Percentiles rank a stretch among this genome's conserved stretches.
Evolutionary conservation across 2,888 invertebrate species (phyloP).

Genomic region (Sarcophaga variegata): DNA sequence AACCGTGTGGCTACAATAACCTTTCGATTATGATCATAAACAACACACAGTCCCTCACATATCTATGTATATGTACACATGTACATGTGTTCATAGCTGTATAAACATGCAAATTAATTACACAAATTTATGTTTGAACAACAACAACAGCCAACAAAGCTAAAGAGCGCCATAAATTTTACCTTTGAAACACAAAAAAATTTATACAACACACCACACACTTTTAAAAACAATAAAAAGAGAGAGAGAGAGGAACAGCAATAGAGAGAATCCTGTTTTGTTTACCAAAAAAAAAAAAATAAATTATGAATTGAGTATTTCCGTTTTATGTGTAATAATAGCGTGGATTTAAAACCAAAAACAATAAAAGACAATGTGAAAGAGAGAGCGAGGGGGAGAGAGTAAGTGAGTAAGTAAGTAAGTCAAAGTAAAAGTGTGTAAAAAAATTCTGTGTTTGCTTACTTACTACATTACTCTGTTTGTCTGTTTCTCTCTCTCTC

Average conservation of each 20-base stretch:
- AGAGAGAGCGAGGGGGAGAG: background rate
- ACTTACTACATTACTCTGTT: too few species aligned
- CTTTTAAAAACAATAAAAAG: background rate
- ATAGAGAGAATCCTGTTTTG: background rate
- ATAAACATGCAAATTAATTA: background rate
- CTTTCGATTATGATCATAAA: slow-evolving; percentile 42
- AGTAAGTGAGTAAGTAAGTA: background rate
- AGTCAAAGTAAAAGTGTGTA: background rate
- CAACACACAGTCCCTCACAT: slow-evolving; percentile 22
- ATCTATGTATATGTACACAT: background rate
- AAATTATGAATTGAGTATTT: slow-evolving; percentile 56
- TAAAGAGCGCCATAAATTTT: background rate
- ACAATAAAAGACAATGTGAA: background rate
- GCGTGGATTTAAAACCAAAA: background rate
- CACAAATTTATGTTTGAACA: background rate
- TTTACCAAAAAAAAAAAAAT: background rate
- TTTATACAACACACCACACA: too few species aligned
- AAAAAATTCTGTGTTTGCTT: too few species aligned
- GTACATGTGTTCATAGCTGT: too few species aligned
- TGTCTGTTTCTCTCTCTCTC: too few species aligned
- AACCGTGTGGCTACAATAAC: slow-evolving; percentile 45
- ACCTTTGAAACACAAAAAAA: too few species aligned
- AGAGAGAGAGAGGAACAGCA: background rate
- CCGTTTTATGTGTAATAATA: slow-evolving; percentile 19
- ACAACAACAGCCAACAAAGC: background rate